These are phyloP conservation scores for Sinohyriopsis cumingii DNA, from an alignment of 2,888 invertebrate genomes.

Conservation along the genomic window DNA sequence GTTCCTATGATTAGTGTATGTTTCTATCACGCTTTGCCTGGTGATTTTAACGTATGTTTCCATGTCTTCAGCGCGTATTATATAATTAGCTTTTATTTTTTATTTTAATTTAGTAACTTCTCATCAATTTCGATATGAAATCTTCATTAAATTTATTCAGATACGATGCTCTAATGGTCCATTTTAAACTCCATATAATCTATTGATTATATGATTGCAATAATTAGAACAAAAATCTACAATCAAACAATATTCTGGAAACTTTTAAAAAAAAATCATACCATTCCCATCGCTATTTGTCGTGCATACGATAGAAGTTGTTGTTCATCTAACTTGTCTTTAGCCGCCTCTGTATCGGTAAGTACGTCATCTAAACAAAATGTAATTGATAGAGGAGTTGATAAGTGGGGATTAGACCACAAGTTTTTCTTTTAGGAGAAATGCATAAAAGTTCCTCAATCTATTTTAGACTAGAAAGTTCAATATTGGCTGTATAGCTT, in stretches of 20 bases:
- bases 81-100: no score
- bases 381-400: no score
- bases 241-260: not conserved
- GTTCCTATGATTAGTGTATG: no score
- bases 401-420: no score
- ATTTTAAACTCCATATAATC: not conserved
- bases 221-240: not conserved
- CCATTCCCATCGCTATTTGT: constrained; percentile 66
- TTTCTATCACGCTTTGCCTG: no score
- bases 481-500: no score
- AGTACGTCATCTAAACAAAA: not conserved
- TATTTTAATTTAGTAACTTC: not conserved
- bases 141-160: not conserved
- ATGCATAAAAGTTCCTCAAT: no score
- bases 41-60: no score
- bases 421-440: no score
- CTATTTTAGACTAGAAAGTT: no score
- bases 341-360: constrained; percentile 6
- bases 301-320: constrained; percentile 60
- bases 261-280: constrained; percentile 24
- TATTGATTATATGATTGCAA: not conserved
- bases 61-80: no score
- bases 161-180: not conserved
- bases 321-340: constrained; percentile 22
- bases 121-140: not conserved